Evolutionary conservation across 2,888 invertebrate species (phyloP), one percentile per base, ranked within the genome.

Genomic region (Candidula unifasciata): DNA sequence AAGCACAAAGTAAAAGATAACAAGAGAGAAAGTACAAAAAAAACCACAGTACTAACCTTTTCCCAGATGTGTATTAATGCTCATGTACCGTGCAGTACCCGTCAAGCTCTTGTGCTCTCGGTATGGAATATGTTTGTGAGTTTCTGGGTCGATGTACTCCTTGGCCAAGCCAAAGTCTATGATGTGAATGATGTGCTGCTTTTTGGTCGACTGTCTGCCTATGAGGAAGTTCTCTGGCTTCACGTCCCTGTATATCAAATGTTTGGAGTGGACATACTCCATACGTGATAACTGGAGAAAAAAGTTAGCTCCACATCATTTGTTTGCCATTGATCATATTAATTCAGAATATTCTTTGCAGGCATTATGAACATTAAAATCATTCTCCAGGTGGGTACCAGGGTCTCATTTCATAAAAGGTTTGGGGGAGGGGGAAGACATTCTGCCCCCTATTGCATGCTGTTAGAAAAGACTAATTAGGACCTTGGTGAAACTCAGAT

Each of bases 101-200:
- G 99, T 99, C 94, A 99, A 96, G 94, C 99, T 99, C 95, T 99
- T 99, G 96, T 99, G 99, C 96, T 99, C 99, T 96, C 99, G 97
- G 95, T 99, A 99, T 93, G 99, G 99, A 95, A 99, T 99, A 96
- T 99, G 99, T 95, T 99, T 93, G 87, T 93, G 92, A 80, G 95
- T 95, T 96, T 99, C 99, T 95, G 98, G 97, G 96, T 99, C 99
- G 95, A 99, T 99, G 95, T 99, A 99, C 96, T 99, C 99, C 96
- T 99, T 99, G 95, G 99, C 99, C 96, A 99, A 96, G 95, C 99
- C 99, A 96, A 99, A 99, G 96, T 99, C 99, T 95, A 99, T 99
- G 95, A 99, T 99, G 96, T 99, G 98, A 94, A 99, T 97, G 95
- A 98, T 96, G 96, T 99, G 99, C 95, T 99, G 98, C 95, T 98